Conservation (phyloP, 1,140 invertebrate species). For the Ctenoplectra terminalis region DNA sequence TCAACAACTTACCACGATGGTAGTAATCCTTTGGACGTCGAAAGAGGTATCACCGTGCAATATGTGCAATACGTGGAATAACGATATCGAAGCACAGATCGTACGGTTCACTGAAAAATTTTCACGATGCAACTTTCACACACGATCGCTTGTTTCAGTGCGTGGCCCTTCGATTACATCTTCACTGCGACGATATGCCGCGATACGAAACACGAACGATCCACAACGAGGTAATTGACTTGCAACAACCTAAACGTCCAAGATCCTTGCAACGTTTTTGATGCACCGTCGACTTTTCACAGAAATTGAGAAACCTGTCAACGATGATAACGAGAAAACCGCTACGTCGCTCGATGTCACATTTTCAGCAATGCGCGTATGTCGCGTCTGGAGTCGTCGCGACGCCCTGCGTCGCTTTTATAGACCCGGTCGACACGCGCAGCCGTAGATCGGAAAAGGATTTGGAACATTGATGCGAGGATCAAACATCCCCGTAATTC, state of each 20-base stretch:
- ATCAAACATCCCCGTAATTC: constrained; percentile 46
- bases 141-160: not conserved
- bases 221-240: not conserved
- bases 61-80: not conserved
- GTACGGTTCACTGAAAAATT: not conserved
- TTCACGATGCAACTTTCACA: not conserved
- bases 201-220: not conserved
- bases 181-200: constrained; percentile 10
- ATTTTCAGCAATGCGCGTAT: constrained; percentile 78
- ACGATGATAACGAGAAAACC: not conserved
- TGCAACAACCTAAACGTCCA: not conserved
- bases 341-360: constrained; percentile 62
- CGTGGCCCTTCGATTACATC: constrained; percentile 19
- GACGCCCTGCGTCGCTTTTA: constrained; percentile 77
- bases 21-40: not conserved
- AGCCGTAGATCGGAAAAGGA: constrained; percentile 70
- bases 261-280: not conserved
- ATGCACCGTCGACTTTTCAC: not conserved
- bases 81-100: no score
- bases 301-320: not conserved
- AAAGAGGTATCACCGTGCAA: not conserved
- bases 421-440: constrained; percentile 73
- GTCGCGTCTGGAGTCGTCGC: constrained; percentile 78
- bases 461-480: constrained; percentile 56
- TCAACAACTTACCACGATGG: constrained; percentile 29